These are phyloP conservation scores for Microtus pennsylvanicus DNA, from an alignment of 2,113 vertebrate genomes.

Conservation along the genomic window DNA sequence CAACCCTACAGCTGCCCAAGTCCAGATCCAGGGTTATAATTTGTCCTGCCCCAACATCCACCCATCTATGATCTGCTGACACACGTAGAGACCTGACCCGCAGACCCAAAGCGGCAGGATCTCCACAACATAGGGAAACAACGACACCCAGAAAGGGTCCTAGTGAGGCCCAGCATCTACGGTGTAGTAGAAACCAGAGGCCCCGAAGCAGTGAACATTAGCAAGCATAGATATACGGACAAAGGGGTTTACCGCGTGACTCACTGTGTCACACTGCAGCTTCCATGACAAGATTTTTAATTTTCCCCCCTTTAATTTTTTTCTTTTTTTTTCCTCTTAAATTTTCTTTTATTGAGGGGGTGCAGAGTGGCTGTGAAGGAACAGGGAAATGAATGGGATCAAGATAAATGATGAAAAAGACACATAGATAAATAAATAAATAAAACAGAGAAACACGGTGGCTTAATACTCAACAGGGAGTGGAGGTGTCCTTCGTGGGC, in stretches of 20 bases:
- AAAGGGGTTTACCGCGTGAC: background rate
- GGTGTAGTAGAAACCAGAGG: too few relatives aligned
- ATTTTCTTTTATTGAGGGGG: background rate
- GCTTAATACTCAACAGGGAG: background rate
- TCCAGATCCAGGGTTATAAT: too few relatives aligned
- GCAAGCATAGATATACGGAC: too few relatives aligned
- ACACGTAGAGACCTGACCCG: too few relatives aligned
- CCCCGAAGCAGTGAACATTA: too few relatives aligned
- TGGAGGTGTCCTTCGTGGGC: rapidly evolving
- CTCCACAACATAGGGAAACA: too few relatives aligned
- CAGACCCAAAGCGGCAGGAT: too few relatives aligned
- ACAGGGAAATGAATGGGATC: background rate
- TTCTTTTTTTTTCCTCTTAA: background rate
- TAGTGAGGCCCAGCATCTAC: too few relatives aligned
- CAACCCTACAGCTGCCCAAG: too few relatives aligned
- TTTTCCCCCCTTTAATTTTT: background rate
- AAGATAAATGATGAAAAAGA: background rate
- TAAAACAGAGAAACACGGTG: background rate
- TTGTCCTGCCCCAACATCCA: too few relatives aligned
- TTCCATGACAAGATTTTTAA: background rate
- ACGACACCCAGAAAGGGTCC: too few relatives aligned
- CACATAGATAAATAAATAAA: background rate
- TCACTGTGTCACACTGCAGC: background rate
- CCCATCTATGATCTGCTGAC: too few relatives aligned
- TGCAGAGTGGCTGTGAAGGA: background rate